Evolutionary conservation across 2,113 vertebrate genomes (phyloP), one percentile per base, ranked within the genome.

Genomic region (Thermophis baileyi): DNA sequence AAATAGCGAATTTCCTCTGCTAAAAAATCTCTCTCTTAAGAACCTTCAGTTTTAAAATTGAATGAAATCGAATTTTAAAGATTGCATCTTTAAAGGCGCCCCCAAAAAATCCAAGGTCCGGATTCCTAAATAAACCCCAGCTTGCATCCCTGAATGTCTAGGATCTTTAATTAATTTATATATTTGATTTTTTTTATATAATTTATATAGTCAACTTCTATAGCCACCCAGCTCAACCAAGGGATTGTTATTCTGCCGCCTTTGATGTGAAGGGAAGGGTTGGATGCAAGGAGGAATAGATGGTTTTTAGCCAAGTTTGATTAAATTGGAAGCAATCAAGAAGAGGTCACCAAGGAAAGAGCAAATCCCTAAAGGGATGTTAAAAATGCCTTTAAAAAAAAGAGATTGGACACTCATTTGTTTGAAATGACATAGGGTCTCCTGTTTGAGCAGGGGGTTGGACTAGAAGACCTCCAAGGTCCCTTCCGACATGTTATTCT

Each of bases 41-140:
- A 3, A 60, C 0, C 24, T 57, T 2, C 25, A 25, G 6, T 6
- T 24, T 55, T 55, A 54, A 54, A 54, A 53, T 16, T 3, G 18
- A 27, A 60, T 60, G 24, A 25, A 57, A 30, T 30, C 57, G 3
- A 30, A 11, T 60, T 60, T 60, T 30, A 12, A 60, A 60, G 30
- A 60, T 10, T 51, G n/a, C 44, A 44, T 1, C 3, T 54, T 55
- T 55, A 6, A 55, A 55, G 2, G 22, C 6, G 6, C 54, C 16
- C 3, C 6, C 1, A 0, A 2, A 55, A 55, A 55, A 24, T 24
- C 6, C 22, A 55, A 24, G 0, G 0, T 74, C n/a, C 12, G 6
- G 6, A 1, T 35, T n/a, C 69, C 69, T 35, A 35, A 74, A 35
- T 9, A 74, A 35, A 20, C 6, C 16, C 63, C n/a, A 6, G 12